Conservation (phyloP, 2,797 vertebrate species). For the Falco concolor region DNA sequence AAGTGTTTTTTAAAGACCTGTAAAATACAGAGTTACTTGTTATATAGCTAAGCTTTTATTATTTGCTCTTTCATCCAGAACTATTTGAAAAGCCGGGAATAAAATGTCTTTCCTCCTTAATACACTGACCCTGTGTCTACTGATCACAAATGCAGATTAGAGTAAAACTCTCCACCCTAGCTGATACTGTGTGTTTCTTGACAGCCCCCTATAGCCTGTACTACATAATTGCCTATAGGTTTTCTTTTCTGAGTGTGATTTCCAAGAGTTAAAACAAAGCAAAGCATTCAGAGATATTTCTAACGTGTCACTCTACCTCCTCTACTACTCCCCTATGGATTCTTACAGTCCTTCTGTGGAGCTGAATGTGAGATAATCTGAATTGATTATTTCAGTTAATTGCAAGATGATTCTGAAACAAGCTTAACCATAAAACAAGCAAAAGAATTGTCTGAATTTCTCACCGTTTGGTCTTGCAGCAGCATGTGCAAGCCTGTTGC, state of each 20-base stretch:
- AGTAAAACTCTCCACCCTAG: neutral
- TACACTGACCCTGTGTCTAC: neutral
- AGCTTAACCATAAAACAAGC: neutral
- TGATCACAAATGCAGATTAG: neutral
- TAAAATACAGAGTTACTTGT: conserved; percentile 19
- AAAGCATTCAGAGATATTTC: neutral
- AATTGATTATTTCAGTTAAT: neutral
- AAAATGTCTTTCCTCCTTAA: neutral
- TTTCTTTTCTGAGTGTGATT: neutral
- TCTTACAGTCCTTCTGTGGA: neutral
- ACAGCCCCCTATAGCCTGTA: conserved; percentile 12
- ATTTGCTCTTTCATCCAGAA: neutral
- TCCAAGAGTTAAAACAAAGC: neutral
- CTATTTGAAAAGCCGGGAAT: neutral
- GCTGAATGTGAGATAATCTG: neutral
- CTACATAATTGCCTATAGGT: neutral
- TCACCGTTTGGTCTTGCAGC: neutral
- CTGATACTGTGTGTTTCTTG: neutral
- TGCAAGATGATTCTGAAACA: neutral
- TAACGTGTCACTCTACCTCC: neutral
- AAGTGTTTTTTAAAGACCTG: conserved; percentile 23
- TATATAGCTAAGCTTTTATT: neutral
- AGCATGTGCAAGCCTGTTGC: neutral
- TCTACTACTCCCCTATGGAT: neutral
- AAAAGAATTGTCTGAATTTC: neutral